phyloP scores from a whole-genome alignment of 2,888 invertebrate species.

The Eupithecia vulgata region DNA sequence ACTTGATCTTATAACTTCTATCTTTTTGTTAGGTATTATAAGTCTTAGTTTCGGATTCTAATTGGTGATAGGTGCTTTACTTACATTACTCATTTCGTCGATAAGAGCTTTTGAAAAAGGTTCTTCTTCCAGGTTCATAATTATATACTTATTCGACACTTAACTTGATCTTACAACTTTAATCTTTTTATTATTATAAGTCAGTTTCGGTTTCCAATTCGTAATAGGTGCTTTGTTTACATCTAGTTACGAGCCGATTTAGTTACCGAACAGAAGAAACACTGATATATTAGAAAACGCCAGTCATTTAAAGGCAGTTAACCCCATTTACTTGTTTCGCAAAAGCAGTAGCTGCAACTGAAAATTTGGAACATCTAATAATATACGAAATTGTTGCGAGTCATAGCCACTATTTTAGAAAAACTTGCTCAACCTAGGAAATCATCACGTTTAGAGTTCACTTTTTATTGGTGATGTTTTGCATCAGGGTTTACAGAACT shows the following conservation, averaged over 20 bases:
- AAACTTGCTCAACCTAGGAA: conserved; percentile 25
- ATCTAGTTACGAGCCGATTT: not conserved
- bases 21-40: too few species aligned
- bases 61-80: too few species aligned
- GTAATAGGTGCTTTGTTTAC: not conserved
- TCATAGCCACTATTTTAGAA: conserved; percentile 42
- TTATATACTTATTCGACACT: not conserved
- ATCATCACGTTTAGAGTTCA: conserved; percentile 43
- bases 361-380: conserved; percentile 52
- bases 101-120: not conserved
- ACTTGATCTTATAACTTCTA: too few species aligned
- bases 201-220: not conserved
- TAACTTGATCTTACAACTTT: not conserved
- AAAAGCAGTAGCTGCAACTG: conserved; percentile 24
- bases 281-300: not conserved
- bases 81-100: too few species aligned
- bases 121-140: not conserved
- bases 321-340: conserved; percentile 19
- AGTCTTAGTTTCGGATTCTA: too few species aligned
- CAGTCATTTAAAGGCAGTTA: conserved; percentile 8
- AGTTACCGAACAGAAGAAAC: not conserved
- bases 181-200: not conserved
- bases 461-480: conserved; percentile 51
- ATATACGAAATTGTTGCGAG: conserved; percentile 52
- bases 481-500: conserved; percentile 1